Conservation (phyloP, 2,113 vertebrate genomes). For the Saimiri boliviensis region DNA sequence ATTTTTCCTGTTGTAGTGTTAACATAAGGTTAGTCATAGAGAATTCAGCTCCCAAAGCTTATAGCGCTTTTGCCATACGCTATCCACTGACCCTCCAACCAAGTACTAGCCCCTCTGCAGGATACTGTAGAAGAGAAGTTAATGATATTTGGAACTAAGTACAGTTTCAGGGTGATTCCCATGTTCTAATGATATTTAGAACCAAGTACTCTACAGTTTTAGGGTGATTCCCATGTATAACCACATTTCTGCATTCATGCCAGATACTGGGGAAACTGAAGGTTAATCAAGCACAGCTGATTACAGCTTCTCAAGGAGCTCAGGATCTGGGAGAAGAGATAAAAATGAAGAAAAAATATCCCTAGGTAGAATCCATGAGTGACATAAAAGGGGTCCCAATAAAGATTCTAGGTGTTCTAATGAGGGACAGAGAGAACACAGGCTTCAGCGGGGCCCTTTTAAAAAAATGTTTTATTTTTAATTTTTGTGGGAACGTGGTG, state of each 20-base stretch:
- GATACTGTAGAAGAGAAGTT: not conserved
- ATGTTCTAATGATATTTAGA: not conserved
- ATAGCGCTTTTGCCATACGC: not conserved
- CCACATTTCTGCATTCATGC: not conserved
- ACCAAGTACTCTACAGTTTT: not conserved
- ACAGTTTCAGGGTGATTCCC: not conserved
- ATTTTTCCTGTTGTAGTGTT: not conserved
- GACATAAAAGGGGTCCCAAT: not conserved
- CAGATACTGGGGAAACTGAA: not conserved
- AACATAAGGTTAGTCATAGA: not conserved
- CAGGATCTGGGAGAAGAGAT: not conserved
- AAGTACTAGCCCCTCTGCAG: not conserved
- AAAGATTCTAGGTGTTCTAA: not conserved
- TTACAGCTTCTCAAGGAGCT: not conserved
- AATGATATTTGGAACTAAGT: slow-evolving; percentile 1
- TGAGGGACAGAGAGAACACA: not conserved
- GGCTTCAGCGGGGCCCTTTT: not conserved
- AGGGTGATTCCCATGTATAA: not conserved
- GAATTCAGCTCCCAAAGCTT: not conserved
- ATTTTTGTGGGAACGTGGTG: too few relatives aligned
- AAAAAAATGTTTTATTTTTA: not conserved
- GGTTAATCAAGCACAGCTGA: not conserved
- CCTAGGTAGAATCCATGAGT: not conserved
- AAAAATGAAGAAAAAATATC: slow-evolving; percentile 7
- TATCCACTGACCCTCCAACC: not conserved